Evolutionary conservation across 2,888 invertebrate genomes (phyloP), one percentile per base, ranked within the genome.

Genomic region (Meteorus colon): DNA sequence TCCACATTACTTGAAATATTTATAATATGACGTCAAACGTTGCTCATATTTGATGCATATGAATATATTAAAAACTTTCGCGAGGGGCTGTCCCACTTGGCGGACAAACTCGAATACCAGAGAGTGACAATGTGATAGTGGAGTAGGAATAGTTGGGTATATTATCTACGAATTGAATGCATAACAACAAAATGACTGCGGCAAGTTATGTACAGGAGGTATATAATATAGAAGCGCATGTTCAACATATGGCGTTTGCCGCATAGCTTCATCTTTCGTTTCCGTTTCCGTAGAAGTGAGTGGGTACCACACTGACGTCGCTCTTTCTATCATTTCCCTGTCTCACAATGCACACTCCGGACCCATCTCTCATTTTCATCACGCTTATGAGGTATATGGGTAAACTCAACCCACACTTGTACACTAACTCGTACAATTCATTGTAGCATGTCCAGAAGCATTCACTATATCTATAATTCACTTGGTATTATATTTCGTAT

Each of bases 231-330:
- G 68, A 74, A 29, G 63, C 70, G 71, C 70, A 77, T 75, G 76
- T 77, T 71, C 70, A 41, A 75, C 80, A 80, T 77, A 80, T 77
- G 78, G 76, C 73, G 77, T 55, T 79, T 76, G 65, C 63, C 45
- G 79, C 75, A 80, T 65, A 78, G 77, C 66, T 76, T 78, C 77
- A 79, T 81, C 79, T 79, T 82, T 79, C 78, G 81, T 81, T 83
- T 83, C 81, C 82, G 80, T 78, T 83, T 83, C 81, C 82, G 81
- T 80, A 45, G 51, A 19, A 76, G 71, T 70, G 77, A 70, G 77
- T 80, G 73, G 72, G 73, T 76, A 74, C 73, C 73, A 19, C 55
- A 19, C 55, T 24, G 55, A 55, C 5, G n/a, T 41, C 4, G 41
- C 41, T 75, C 77, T 75, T 76, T 68, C 74, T n/a, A 66, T 62